phyloP scores from a whole-genome alignment of 2,888 invertebrate genomes.

The Phymatocera aterrima region DNA sequence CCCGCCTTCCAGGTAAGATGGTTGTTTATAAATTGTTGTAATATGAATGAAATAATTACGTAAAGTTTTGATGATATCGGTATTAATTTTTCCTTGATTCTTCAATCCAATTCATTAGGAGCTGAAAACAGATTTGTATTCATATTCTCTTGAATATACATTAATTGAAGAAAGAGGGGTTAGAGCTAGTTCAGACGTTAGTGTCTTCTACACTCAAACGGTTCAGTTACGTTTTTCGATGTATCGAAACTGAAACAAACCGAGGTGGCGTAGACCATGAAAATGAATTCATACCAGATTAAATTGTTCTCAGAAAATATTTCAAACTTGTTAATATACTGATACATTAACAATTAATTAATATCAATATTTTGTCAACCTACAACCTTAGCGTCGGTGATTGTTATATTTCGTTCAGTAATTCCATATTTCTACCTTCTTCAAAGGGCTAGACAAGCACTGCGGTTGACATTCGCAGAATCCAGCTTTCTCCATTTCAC shows the following conservation, averaged over 20 bases:
- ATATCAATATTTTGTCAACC: neutral
- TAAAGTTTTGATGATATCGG: neutral
- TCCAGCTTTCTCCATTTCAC: neutral
- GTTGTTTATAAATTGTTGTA: neutral
- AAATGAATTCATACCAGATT: conserved; percentile 15
- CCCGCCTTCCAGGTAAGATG: neutral
- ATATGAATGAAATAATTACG: neutral
- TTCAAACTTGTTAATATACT: neutral
- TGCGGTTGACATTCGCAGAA: neutral
- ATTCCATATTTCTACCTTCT: neutral
- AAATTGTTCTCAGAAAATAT: neutral
- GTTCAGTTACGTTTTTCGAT: conserved; percentile 23
- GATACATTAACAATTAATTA: neutral
- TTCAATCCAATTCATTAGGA: neutral
- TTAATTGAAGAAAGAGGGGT: neutral
- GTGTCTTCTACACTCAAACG: too few relatives aligned
- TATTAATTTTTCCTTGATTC: neutral
- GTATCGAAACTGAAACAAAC: conserved; percentile 20
- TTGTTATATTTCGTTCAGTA: neutral
- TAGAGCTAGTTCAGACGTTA: too few relatives aligned
- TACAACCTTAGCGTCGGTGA: neutral
- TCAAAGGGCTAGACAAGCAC: neutral
- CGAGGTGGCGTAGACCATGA: conserved; percentile 5
- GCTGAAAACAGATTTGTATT: neutral
- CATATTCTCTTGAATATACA: neutral